These are phyloP conservation scores for Magallana ariakensis DNA, from an alignment of 1,140 invertebrate species.

Conservation along the genomic window DNA sequence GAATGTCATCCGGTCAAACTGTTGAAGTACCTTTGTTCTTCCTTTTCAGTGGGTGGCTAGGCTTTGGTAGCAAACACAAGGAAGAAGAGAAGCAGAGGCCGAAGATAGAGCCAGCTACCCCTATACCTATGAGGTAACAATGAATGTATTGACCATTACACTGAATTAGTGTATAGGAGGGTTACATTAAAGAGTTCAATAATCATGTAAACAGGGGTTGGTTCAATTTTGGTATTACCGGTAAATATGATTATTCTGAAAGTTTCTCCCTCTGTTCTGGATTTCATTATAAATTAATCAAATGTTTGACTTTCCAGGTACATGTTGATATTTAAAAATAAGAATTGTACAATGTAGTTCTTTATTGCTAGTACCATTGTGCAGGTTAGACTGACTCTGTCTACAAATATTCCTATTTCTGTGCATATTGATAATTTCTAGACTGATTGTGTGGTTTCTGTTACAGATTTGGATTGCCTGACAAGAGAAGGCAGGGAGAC, in stretches of 20 bases:
- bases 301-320: not conserved
- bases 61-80: constrained; percentile 72
- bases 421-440: not conserved
- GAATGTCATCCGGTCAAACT: too few relatives aligned
- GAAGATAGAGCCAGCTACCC: constrained; percentile 81
- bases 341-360: too few relatives aligned
- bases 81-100: constrained; percentile 76
- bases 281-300: not conserved
- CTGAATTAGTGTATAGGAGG: too few relatives aligned
- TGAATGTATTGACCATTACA: not conserved
- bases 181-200: too few relatives aligned
- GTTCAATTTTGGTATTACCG: too few relatives aligned
- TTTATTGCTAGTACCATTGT: too few relatives aligned
- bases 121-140: constrained; percentile 75
- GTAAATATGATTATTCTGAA: too few relatives aligned
- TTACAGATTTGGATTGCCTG: constrained; percentile 88
- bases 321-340: too few relatives aligned
- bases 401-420: too few relatives aligned
- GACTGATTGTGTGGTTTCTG: not conserved
- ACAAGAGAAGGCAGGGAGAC: constrained; percentile 87
- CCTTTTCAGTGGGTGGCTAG: constrained; percentile 79
- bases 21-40: not conserved
- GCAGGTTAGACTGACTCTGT: not conserved
- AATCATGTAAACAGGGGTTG: too few relatives aligned
- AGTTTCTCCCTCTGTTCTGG: too few relatives aligned